Evolutionary conservation across 2,888 invertebrate species (phyloP).

Genomic region (Apoderus coryli): DNA sequence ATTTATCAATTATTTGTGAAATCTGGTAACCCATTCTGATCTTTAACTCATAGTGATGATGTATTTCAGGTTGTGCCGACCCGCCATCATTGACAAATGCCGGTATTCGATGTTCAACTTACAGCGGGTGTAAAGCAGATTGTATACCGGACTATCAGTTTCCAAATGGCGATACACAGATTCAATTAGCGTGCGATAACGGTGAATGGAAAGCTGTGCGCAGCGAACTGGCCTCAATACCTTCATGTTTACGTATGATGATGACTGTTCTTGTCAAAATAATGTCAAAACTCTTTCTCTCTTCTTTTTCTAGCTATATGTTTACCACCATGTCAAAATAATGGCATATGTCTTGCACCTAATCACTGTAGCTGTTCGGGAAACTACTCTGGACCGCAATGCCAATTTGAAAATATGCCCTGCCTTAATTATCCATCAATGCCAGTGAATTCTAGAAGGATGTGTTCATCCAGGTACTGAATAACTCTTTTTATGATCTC

Average conservation of each 20-base stretch:
- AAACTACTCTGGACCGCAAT: constrained; percentile 55
- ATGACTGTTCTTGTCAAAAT: no score
- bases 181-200: constrained; percentile 35
- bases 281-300: no score
- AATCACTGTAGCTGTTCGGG: constrained; percentile 63
- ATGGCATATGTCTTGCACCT: constrained; percentile 62
- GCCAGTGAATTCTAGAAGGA: constrained; percentile 48
- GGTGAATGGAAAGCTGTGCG: constrained; percentile 36
- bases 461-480: constrained; percentile 47
- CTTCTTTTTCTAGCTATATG: constrained; percentile 55
- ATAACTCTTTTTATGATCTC: no score
- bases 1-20: no score
- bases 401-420: constrained; percentile 58
- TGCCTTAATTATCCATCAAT: constrained; percentile 51
- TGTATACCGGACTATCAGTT: constrained; percentile 38
- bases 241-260: constrained; percentile 44
- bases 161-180: constrained; percentile 35
- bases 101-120: constrained; percentile 27
- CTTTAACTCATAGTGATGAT: no score
- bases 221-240: constrained; percentile 34
- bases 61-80: constrained; percentile 27
- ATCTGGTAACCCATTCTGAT: no score
- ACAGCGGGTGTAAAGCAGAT: constrained; percentile 36
- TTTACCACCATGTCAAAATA: constrained; percentile 59
- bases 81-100: constrained; percentile 29